Conservation (phyloP, 2,113 vertebrate genomes). For the Malurus melanocephalus region DNA sequence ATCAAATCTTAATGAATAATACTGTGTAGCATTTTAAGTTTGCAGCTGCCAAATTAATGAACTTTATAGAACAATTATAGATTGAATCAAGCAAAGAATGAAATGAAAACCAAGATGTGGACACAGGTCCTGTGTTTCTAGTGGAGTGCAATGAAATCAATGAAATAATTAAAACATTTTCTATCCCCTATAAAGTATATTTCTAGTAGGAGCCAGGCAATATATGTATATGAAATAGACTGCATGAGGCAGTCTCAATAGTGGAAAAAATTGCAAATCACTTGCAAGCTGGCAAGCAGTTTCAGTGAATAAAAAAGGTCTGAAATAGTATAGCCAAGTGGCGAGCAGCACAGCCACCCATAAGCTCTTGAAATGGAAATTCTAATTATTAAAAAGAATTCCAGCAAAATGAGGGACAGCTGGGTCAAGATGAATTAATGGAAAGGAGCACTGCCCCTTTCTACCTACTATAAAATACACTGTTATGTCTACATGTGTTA, state of each 20-base stretch:
- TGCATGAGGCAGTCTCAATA: constrained; percentile 18
- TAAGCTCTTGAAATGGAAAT: constrained; percentile 54
- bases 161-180: constrained; percentile 18
- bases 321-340: constrained; percentile 38
- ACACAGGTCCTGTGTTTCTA: background rate
- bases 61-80: background rate
- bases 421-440: background rate
- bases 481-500: background rate
- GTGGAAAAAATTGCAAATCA: constrained; percentile 29
- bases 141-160: background rate
- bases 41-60: background rate
- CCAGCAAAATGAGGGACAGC: background rate
- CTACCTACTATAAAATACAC: background rate
- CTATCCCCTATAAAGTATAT: constrained; percentile 16
- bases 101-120: background rate
- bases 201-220: constrained; percentile 18
- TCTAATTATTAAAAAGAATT: constrained; percentile 25
- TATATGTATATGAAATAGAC: constrained; percentile 33
- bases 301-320: constrained; percentile 10
- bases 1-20: background rate
- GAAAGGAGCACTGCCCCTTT: background rate
- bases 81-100: background rate
- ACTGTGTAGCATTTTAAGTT: background rate
- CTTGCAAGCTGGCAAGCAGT: constrained; percentile 33
- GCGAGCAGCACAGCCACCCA: constrained; percentile 13